phyloP scores from a whole-genome alignment of 2,888 invertebrate species.

The Luperina nickerlii region DNA sequence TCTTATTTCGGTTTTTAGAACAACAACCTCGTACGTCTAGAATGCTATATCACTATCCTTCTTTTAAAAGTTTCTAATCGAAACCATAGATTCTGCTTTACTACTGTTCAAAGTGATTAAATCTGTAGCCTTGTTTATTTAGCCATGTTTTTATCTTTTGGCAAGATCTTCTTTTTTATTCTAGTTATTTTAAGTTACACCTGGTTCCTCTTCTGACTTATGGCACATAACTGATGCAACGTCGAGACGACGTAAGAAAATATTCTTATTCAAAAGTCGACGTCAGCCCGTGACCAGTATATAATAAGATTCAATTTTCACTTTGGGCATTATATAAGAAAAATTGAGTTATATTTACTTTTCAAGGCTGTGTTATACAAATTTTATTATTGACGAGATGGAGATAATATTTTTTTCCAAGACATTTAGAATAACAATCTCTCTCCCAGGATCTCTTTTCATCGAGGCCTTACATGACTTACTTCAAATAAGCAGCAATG shows the following conservation, averaged over 20 bases:
- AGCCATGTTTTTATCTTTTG: background rate
- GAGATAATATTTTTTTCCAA: background rate
- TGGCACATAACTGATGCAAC: slow-evolving; percentile 61
- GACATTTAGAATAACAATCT: background rate
- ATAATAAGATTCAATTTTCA: slow-evolving; percentile 73
- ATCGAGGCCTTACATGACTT: background rate
- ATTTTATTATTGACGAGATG: background rate
- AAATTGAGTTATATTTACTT: slow-evolving; percentile 56
- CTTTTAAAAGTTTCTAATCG: slow-evolving; percentile 2
- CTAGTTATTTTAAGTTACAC: background rate
- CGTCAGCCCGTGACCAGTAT: slow-evolving; percentile 82
- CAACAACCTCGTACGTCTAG: background rate
- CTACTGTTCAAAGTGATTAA: background rate
- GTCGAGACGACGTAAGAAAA: slow-evolving; percentile 76
- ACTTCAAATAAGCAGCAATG: background rate
- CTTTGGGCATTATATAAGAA: slow-evolving; percentile 65
- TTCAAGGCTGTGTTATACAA: slow-evolving; percentile 3
- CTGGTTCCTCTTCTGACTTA: slow-evolving; percentile 58
- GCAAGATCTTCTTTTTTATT: background rate
- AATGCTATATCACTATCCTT: background rate
- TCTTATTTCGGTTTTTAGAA: background rate
- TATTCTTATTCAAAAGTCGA: slow-evolving; percentile 85
- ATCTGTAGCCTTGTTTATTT: background rate
- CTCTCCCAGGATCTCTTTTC: background rate
- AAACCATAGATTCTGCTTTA: background rate